phyloP scores from a whole-genome alignment of 1,140 invertebrate species.

The Heliconius himera region DNA sequence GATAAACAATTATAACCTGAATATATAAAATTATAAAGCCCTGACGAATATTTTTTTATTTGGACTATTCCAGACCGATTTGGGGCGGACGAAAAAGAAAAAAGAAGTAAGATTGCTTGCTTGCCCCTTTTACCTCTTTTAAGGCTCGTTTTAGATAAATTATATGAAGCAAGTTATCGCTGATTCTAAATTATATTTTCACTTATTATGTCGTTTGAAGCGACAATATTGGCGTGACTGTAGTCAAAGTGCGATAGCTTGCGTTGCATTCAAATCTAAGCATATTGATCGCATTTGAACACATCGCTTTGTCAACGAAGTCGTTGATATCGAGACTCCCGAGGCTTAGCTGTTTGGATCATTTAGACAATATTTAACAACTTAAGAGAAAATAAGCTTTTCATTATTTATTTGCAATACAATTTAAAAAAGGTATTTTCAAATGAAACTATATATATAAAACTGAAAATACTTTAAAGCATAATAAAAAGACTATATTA shows the following conservation, averaged over 20 bases:
- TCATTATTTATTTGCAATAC: constrained; percentile 71
- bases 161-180: constrained; percentile 75
- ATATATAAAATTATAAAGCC: constrained; percentile 33
- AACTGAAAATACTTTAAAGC: constrained; percentile 2
- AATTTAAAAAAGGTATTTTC: constrained; percentile 29
- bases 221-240: constrained; percentile 60
- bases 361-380: constrained; percentile 48
- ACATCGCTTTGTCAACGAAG: constrained; percentile 77
- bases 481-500: not conserved
- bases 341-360: constrained; percentile 68
- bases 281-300: constrained; percentile 74
- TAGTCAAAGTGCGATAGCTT: constrained; percentile 72
- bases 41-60: constrained; percentile 72
- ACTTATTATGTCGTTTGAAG: constrained; percentile 44
- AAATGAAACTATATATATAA: not conserved
- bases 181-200: constrained; percentile 62
- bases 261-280: constrained; percentile 70
- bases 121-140: constrained; percentile 80
- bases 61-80: constrained; percentile 89
- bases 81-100: constrained; percentile 97
- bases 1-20: not conserved
- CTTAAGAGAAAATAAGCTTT: constrained; percentile 59
- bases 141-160: constrained; percentile 76
- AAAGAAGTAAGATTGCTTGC: constrained; percentile 94
- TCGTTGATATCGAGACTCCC: constrained; percentile 55